Evolutionary conservation across 2,113 vertebrate genomes (phyloP).

Genomic region (Pituophis catenifer): DNA sequence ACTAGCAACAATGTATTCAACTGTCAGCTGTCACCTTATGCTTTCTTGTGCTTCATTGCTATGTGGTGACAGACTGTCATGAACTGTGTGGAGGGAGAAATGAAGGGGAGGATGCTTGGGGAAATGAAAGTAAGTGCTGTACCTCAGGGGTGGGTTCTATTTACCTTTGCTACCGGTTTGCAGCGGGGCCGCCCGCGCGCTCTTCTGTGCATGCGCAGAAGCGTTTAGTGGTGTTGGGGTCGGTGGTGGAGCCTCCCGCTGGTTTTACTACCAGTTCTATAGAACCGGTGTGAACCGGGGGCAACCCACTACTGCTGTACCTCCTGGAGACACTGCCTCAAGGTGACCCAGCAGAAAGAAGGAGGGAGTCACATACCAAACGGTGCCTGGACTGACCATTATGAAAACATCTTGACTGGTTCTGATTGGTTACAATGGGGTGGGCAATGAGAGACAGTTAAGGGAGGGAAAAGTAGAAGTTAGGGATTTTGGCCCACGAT

Average conservation of each 20-base stretch:
- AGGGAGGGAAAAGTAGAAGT: neutral
- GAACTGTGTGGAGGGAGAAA: neutral
- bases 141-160: neutral
- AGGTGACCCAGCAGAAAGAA: neutral
- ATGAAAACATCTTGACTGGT: neutral
- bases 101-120: neutral
- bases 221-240: too few species aligned
- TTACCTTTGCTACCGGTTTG: too few species aligned
- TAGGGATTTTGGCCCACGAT: neutral
- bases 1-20: neutral
- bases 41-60: neutral
- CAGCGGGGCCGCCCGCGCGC: too few species aligned
- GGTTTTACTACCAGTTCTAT: too few species aligned
- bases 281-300: too few species aligned
- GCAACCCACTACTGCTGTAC: neutral
- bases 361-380: neutral
- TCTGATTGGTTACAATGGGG: neutral
- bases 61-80: neutral
- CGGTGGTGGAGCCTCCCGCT: too few species aligned
- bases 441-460: neutral
- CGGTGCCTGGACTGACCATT: neutral
- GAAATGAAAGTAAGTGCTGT: neutral
- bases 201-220: too few species aligned
- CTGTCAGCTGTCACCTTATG: neutral
- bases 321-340: neutral